Base-by-base conservation (phyloP, 2,888 invertebrate genomes). In the Hirtodrosophila cameraria region DNA sequence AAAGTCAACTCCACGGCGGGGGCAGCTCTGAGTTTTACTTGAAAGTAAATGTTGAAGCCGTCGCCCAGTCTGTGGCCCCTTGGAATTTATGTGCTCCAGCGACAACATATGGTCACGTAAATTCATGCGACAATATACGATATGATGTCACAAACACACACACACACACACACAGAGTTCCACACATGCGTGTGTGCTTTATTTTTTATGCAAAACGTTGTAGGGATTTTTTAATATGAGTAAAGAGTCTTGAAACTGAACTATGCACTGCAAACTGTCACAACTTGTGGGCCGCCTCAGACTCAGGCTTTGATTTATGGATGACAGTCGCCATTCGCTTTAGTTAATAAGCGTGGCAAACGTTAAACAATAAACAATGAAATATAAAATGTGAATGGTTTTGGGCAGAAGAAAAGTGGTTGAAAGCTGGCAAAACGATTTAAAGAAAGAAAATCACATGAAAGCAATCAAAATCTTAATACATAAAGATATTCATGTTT, bases 101-200 rank as follows among this genome's bases (percentile, higher is more conserved):
- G 87, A 86, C 83, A 86, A 86, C 83, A 83, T 86, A 83, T 83
- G 83, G 87, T 82, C 83, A 85, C 85, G 87, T 86, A 83, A 83
- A 83, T 83, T 83, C 87, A 85, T 75, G 85, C 82, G 82, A 82
- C 87, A 82, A 85, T 82, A 82, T 81, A 82, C 85, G 85, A 82
- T 86, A 75, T 86, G 81, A 81, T 80, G 81, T 83, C 86, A 81
- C 86, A 83, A 65, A 73, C 61, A 70, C 53, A 61, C 66, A 77
- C 63, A 65, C 38, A 57, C 15, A 43, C 15, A 41, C 35, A 36
- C 27, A 43, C 8, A 28, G 6, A 42, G 7, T 16, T 13, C 46
- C 15, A 20, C 15, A 16, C 28, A 4, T 52, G 16, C 58, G 49
- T 60, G 48, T 68, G 42, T 73, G 76, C 73, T 86, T 86, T 79